Base-by-base conservation (phyloP, 2,888 invertebrate genomes). In the Pelosia muscerda region DNA sequence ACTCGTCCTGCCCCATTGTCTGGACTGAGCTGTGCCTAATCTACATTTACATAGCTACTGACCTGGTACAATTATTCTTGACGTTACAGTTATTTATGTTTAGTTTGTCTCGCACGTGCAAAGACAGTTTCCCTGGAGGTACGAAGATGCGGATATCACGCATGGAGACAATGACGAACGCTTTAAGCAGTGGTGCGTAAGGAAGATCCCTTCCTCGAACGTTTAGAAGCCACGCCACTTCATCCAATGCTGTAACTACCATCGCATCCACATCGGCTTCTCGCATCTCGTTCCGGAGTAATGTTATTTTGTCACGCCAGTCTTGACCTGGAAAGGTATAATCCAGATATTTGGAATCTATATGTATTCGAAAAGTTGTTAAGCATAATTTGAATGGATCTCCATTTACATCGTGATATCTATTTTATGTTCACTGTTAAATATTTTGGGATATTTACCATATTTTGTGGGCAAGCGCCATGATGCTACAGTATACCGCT, bases 181-280 rank as follows among this genome's bases (percentile, higher is more conserved):
- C 96, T 84, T 97, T 96, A 11, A 98, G 93, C 23, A 98, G 96
- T 0, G 98, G 98, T 0, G 97, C 97, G 86, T 96, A 97, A 0
- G 97, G 97, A 74, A 98, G 95, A 91, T 99, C 98, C 68, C 96
- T 94, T 0, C 98, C 98, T n/a, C 98, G 95, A 23, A 99, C 96
- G 88, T 99, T 99, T 49, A 98, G 94, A 42, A 98, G 90, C 97
- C 98, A 98, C 0, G 98, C 98, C 26, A 94, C 92, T 89, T 98
- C 98, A 81, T 98, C 98, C 66, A 98, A 90, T 0, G 98, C 97
- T 0, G 98, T 98, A 19, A 99, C 95, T 34, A 98, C 96, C 95
- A 98, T 96, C 0, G 97, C 97, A 79, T 97, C 97, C 0, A 96
- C 97, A 0, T 95, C 95, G n/a, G 95, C 88, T 5, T 94, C 90